Base-by-base conservation (phyloP, 2,113 vertebrate species). In the Lasiurus borealis region DNA sequence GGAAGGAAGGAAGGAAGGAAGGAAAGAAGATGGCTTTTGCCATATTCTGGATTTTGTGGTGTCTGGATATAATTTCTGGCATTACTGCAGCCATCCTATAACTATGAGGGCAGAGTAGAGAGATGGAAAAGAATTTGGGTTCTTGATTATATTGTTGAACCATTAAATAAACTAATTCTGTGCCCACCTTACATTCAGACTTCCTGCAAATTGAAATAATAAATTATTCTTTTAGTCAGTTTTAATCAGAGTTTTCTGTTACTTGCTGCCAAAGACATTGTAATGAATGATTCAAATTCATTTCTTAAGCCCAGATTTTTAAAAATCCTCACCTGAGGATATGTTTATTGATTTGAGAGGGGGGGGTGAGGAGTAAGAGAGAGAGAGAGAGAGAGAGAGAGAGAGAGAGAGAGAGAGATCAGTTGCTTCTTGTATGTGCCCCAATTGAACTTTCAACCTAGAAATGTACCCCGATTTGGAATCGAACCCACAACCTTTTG, bases 281-380 rank as follows among this genome's bases (percentile, higher is more conserved):
- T 76, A 82, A 86, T 16, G n/a, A 90, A 29, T 57, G 34, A 52
- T 75, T 88, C 54, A 85, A 52, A 69, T 85, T 85, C 68, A 68
- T 68, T 92, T 85, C 73, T 96, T 89, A 88, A 88, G 48, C 31
- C 23, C 57, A 85, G 57, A 66, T 14, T 66, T 66, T 31, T 14
- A 3, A 59, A 59, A 59, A 62, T 66, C 29, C 29, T 66, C 29
- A 66, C 27, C 64, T 2, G 29, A 31, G 27, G 12, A 31, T 66
- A 66, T 66, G 29, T 66, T 66, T 66, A 66, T 66, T 66, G 64
- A 66, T 66, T 66, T 66, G 14, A 66, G 64, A 64, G 62, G 5
- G 25, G 25, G 8, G 59, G 25, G 25, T 10, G 59, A 12, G 27
- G 62, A 13, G 62, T 13, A n/a, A n/a, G 9, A 62, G 3, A 62